Base-by-base conservation (phyloP, 2,888 invertebrate species). In the Ophioninae sp. region DNA sequence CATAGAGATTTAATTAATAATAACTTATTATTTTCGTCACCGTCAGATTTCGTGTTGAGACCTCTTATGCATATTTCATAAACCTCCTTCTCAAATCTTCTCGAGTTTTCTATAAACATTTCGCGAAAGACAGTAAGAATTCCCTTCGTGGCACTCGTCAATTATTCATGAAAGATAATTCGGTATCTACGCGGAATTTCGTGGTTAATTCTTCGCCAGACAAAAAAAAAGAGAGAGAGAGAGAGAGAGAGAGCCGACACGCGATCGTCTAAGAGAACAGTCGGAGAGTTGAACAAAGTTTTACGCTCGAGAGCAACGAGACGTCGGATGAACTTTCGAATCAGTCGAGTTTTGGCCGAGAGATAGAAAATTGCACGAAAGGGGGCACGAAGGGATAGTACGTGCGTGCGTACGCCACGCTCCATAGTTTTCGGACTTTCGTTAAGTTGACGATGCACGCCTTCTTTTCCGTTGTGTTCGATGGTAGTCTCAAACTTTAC, bases 121-220 rank as follows among this genome's bases (percentile, higher is more conserved):
- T 5, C 20, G 9, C 20, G 20, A 20, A 59, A 59, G 22, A 8
- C 22, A n/a, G 59, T 13, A 20, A 0, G 59, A 59, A 59, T n/a
- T 8, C n/a, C 59, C 20, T 59, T 37, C 44, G 74, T 56, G 30
- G 71, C 65, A 56, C 72, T 79, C 79, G 79, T 83, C 79, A 68
- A 76, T 51, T 79, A 79, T 76, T 79, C 82, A 76, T 79, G 64
- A 58, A 58, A 79, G 41, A 72, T 83, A 83, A 79, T 79, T 79
- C 76, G 72, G 79, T 79, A 79, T 83, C 82, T 72, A 79, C 79
- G 61, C 37, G 67, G 17, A 41, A 82, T 79, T 79, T 79, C 63
- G 67, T n/a, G 58, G 79, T 72, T 76, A 63, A 76, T 56, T 75
- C 37, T 44, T 44, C 13, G 44, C 13, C n/a, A 17, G 75, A 65